Percentiles rank a stretch among this genome's conserved stretches.
Evolutionary conservation across 2,888 invertebrate genomes (phyloP).

Genomic region (Orchestes rusci): DNA sequence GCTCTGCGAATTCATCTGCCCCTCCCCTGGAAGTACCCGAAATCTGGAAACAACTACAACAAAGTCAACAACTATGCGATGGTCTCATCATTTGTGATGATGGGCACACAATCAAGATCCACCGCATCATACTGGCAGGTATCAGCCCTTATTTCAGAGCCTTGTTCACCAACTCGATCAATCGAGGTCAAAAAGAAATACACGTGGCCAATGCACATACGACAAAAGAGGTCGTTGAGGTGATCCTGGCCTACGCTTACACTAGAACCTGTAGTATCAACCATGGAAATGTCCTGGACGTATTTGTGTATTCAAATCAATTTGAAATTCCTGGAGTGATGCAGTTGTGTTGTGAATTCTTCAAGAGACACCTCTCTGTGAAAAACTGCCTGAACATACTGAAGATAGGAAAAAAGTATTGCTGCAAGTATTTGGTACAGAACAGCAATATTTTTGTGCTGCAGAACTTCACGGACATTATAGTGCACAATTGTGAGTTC

Average conservation of each 20-base stretch:
- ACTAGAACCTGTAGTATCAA: conserved; percentile 60
- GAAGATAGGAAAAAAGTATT: conserved; percentile 62
- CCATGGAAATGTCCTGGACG: conserved; percentile 59
- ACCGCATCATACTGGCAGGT: conserved; percentile 63
- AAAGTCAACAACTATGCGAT: conserved; percentile 62
- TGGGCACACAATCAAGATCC: conserved; percentile 55
- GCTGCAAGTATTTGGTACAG: conserved; percentile 59
- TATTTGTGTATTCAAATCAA: conserved; percentile 64
- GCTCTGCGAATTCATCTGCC: too few species aligned
- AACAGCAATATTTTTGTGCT: conserved; percentile 45
- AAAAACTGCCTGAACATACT: conserved; percentile 67
- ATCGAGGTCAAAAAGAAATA: conserved; percentile 53
- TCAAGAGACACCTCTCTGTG: conserved; percentile 56
- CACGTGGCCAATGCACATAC: conserved; percentile 55
- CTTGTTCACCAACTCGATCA: conserved; percentile 61
- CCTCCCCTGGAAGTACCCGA: not conserved
- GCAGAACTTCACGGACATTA: conserved; percentile 41
- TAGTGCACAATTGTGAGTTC: conserved; percentile 56
- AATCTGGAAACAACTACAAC: conserved; percentile 60
- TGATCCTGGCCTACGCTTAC: conserved; percentile 69
- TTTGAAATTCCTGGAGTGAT: conserved; percentile 68
- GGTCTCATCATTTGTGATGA: conserved; percentile 59
- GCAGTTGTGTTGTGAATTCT: conserved; percentile 60
- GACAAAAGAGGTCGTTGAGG: conserved; percentile 53
- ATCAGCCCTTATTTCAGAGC: conserved; percentile 67